phyloP scores from a whole-genome alignment of 2,888 invertebrate species.

The Lasioglossum zephyrum region DNA sequence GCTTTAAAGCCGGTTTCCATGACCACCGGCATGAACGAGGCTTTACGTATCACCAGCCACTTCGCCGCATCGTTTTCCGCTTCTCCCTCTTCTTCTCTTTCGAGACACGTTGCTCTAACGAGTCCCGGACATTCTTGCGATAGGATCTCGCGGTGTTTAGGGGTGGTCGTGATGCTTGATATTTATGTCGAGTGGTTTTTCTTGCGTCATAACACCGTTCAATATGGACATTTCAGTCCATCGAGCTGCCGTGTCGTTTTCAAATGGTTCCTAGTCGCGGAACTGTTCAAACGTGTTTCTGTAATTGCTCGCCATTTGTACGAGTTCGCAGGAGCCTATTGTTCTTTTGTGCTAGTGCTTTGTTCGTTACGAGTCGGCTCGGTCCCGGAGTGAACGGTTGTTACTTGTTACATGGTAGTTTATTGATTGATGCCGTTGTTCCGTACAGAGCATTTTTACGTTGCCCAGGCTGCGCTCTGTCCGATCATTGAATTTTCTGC shows the following conservation, averaged over 20 bases:
- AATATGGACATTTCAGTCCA: background rate
- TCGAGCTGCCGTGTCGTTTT: background rate
- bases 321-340: background rate
- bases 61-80: slow-evolving; percentile 19
- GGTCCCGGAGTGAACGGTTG: background rate
- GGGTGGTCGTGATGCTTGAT: slow-evolving; percentile 8
- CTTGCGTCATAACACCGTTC: background rate
- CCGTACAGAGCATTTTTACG: background rate
- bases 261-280: background rate
- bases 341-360: background rate
- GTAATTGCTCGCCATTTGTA: background rate
- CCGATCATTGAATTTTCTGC: background rate
- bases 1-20: slow-evolving; percentile 39
- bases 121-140: background rate
- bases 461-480: background rate
- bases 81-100: background rate
- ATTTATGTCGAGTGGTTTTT: slow-evolving; percentile 10
- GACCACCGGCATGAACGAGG: slow-evolving; percentile 33
- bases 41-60: slow-evolving; percentile 23
- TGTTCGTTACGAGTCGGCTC: background rate
- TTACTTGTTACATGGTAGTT: slow-evolving; percentile 5
- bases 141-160: slow-evolving; percentile 10
- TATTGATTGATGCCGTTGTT: background rate
- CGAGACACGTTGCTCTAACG: background rate
- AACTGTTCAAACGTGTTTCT: background rate